Base-by-base conservation (phyloP, 1,140 invertebrate genomes). In the Drosophila truncata region DNA sequence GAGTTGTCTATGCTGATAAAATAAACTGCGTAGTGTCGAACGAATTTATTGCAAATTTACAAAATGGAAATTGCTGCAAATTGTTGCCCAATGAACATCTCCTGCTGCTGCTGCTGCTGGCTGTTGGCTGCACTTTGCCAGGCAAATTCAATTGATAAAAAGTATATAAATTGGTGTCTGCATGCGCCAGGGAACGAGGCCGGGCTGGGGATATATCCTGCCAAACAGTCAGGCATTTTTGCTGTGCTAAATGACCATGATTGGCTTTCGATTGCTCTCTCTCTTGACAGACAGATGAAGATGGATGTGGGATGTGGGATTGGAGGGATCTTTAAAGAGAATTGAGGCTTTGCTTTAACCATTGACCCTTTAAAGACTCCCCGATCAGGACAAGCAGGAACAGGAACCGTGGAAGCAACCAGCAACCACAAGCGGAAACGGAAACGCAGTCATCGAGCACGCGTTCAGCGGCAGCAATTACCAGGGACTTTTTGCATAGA, bases 41-140 rank as follows among this genome's bases (percentile, higher is more conserved):
- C 57, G 61, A 81, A 73, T 85, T 86, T 82, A 86, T 77, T 65
- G 60, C 35, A 82, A 76, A 76, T 76, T 79, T 87, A 59, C 70
- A 82, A 66, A 71, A 75, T 76, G 79, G 80, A 86, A 65, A 69
- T 76, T 49, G 62, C 61, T 73, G 46, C 59, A 73, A 71, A 69
- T 70, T 81, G 73, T 76, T 65, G 66, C 52, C 69, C 69, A 61
- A 52, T 75, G 66, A 46, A 60, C 71, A 16, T 61, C 64, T 62
- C 59, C 44, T 59, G 57, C 46, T 23, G n/a, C n/a, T n/a, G n/a
- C n/a, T n/a, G n/a, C n/a, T n/a, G n/a, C n/a, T n/a, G n/a, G n/a
- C n/a, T n/a, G n/a, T n/a, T n/a, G 33, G 49, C 33, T 65, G 37
- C 62, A 59, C 44, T 59, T 77, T 66, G 65, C 25, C 60, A 7